These are phyloP conservation scores for Sesia apiformis DNA, from an alignment of 2,888 invertebrate species.

Conservation along the genomic window DNA sequence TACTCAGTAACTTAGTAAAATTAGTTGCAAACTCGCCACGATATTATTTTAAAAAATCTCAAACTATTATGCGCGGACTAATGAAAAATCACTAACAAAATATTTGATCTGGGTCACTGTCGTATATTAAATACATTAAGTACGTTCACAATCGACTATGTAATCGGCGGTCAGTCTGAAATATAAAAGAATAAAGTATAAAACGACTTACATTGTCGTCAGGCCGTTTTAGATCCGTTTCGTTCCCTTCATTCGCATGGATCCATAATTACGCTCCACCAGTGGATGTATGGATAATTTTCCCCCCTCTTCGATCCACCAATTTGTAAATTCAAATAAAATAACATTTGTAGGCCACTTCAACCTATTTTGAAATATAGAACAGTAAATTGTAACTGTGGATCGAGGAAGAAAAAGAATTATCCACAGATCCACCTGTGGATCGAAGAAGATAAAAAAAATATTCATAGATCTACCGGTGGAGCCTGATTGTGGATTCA, in stretches of 20 bases:
- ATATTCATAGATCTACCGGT: too few relatives aligned
- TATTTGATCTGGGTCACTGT: slow-evolving; percentile 25
- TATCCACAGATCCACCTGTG: too few relatives aligned
- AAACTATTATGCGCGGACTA: slow-evolving; percentile 29
- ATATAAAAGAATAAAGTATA: slow-evolving; percentile 8
- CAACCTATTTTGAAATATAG: too few relatives aligned
- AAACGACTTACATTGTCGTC: slow-evolving; percentile 15
- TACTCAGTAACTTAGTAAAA: slow-evolving; percentile 29
- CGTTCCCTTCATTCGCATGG: background rate
- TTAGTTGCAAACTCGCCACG: slow-evolving; percentile 21
- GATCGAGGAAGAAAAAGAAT: too few relatives aligned
- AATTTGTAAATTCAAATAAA: too few relatives aligned
- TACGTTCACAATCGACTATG: slow-evolving; percentile 11
- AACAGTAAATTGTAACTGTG: too few relatives aligned
- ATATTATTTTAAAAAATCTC: slow-evolving; percentile 30
- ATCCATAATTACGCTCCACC: too few relatives aligned
- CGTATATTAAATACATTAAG: slow-evolving; percentile 31
- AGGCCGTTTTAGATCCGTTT: slow-evolving; percentile 18
- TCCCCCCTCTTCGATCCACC: too few relatives aligned
- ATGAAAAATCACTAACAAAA: slow-evolving; percentile 43
- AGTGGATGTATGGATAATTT: too few relatives aligned
- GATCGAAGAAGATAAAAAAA: too few relatives aligned
- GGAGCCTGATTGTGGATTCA: too few relatives aligned
- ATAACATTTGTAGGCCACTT: too few relatives aligned
- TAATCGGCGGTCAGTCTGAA: slow-evolving; percentile 8